phyloP scores from a whole-genome alignment of 1,140 invertebrate species.

The Pseudomyrmex sp. region DNA sequence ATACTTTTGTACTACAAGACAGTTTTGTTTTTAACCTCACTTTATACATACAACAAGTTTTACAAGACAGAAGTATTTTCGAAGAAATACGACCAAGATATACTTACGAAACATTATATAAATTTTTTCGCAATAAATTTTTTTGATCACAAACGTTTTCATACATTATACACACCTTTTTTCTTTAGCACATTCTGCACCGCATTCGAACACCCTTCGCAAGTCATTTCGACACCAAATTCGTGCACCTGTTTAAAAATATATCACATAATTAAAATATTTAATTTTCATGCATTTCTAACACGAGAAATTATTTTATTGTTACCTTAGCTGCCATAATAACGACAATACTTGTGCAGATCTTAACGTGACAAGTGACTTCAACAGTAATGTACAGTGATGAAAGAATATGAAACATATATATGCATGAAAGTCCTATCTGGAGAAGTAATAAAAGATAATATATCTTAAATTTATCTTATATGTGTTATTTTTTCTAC shows the following conservation, averaged over 20 bases:
- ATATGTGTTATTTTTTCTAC: too few relatives aligned
- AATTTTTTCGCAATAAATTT: neutral
- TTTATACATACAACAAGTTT: neutral
- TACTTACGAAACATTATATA: neutral
- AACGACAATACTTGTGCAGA: neutral
- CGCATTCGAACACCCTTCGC: slow-evolving; percentile 94
- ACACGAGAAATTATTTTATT: neutral
- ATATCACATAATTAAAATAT: neutral
- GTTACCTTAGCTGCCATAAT: slow-evolving; percentile 73
- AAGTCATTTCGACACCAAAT: slow-evolving; percentile 95
- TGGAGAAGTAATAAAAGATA: neutral
- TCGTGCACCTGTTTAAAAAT: slow-evolving; percentile 88
- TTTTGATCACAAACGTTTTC: neutral
- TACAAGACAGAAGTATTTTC: neutral
- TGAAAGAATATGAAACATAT: neutral
- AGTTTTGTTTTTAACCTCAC: slow-evolving; percentile 17
- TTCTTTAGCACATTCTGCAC: slow-evolving; percentile 92
- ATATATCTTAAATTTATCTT: too few relatives aligned
- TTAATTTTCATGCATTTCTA: neutral
- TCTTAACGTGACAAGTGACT: slow-evolving; percentile 26
- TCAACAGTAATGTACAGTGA: too few relatives aligned
- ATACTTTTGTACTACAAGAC: neutral
- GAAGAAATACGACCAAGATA: neutral
- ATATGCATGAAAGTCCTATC: slow-evolving; percentile 46
- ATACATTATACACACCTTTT: slow-evolving; percentile 85